phyloP scores from a whole-genome alignment of 2,888 invertebrate species.

The Idaea aversata region DNA sequence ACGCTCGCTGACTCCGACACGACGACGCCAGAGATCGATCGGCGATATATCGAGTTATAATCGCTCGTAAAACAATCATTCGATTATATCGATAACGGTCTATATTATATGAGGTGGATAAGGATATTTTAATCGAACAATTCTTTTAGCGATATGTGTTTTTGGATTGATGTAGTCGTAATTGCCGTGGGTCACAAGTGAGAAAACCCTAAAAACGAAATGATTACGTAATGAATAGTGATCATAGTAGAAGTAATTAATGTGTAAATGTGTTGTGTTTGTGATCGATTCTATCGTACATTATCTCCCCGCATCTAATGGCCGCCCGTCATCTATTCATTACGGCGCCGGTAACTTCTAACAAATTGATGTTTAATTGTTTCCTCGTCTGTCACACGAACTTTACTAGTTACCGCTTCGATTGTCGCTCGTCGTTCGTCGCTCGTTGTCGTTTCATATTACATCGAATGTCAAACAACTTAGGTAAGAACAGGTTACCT shows the following conservation, averaged over 20 bases:
- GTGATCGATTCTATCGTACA: background rate
- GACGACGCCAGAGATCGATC: background rate
- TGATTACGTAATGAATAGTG: background rate
- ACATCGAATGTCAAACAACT: background rate
- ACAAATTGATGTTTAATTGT: background rate
- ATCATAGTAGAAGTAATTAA: background rate
- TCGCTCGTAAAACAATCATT: slow-evolving; percentile 1
- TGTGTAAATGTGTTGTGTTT: background rate
- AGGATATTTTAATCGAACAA: background rate
- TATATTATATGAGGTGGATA: background rate
- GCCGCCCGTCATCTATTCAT: background rate
- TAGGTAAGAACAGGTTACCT: background rate
- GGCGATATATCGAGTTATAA: background rate
- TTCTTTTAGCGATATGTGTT: background rate
- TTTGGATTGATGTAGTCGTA: too few species aligned
- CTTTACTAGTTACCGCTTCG: background rate
- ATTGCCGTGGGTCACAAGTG: too few species aligned
- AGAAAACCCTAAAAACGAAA: background rate
- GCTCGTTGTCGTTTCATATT: background rate
- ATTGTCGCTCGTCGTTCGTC: background rate
- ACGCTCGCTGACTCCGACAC: background rate
- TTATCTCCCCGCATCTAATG: background rate
- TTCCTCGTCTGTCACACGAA: background rate
- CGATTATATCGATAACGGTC: background rate
- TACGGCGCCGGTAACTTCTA: background rate